Conservation (phyloP, 2,888 invertebrate genomes). For the Sicus ferrugineus region DNA sequence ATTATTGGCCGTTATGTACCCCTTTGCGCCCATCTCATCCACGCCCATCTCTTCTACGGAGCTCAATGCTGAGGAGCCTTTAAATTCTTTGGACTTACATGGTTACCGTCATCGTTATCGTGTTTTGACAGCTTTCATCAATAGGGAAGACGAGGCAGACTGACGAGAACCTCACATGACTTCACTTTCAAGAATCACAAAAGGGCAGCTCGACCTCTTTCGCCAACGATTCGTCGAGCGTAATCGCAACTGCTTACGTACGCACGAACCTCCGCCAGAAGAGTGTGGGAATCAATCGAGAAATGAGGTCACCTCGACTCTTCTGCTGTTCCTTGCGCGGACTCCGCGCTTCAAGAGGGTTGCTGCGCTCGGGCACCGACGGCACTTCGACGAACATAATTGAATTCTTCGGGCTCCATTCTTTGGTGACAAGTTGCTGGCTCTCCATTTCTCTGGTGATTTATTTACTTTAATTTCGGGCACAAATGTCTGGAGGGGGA, state of each 20-base stretch:
- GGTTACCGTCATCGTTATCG: not conserved
- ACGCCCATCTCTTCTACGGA: too few relatives aligned
- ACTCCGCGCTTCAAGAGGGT: not conserved
- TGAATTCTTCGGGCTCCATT: not conserved
- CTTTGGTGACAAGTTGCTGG: conserved; percentile 8
- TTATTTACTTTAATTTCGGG: conserved; percentile 16
- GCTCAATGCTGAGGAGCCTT: too few relatives aligned
- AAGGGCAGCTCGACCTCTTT: not conserved
- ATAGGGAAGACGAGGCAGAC: not conserved
- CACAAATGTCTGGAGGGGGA: not conserved
- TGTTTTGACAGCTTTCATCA: not conserved
- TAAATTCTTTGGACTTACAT: too few relatives aligned
- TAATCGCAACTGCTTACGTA: not conserved
- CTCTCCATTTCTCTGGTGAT: conserved; percentile 7
- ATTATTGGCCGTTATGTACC: too few relatives aligned
- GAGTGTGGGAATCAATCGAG: conserved; percentile 13
- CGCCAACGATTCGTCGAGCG: not conserved
- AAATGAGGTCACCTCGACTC: conserved; percentile 3
- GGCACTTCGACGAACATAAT: not conserved
- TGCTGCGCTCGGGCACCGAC: not conserved
- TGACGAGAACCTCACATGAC: conserved; percentile 4
- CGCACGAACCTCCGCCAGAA: not conserved
- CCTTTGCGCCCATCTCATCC: too few relatives aligned
- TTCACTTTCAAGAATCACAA: not conserved
- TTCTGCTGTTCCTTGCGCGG: not conserved